A percentile compares a stretch with the other conserved stretches of the same genome.
phyloP scores from a whole-genome alignment of 2,113 vertebrate species.

The Anolis sagrei region DNA sequence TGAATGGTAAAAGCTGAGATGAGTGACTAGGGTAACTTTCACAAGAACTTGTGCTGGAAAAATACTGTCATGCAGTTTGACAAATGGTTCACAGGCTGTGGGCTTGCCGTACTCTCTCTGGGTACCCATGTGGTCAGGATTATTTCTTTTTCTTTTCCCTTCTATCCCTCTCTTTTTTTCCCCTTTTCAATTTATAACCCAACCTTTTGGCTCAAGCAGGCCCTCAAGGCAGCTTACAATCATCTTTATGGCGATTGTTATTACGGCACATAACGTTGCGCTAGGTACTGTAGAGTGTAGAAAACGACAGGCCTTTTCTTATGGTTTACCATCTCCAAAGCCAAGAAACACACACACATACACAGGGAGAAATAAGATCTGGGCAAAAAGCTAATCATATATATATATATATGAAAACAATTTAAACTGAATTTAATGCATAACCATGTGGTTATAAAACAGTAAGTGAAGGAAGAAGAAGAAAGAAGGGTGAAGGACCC shows the following conservation, averaged over 20 bases:
- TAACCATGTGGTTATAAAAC: background rate
- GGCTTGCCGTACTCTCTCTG: background rate
- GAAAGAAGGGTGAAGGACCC: background rate
- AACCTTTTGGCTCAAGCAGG: conserved; percentile 4
- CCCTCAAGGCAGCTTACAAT: conserved; percentile 11
- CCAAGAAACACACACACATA: background rate
- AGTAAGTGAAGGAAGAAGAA: too few species aligned
- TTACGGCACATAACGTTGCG: background rate
- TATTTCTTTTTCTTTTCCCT: background rate
- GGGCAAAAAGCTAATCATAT: too few species aligned
- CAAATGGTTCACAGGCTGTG: background rate
- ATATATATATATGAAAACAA: background rate
- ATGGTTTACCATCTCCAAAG: background rate
- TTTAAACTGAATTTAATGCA: background rate
- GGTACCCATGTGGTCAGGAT: background rate
- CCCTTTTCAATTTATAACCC: conserved; percentile 25
- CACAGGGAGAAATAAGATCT: too few species aligned
- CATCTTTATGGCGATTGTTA: conserved; percentile 12
- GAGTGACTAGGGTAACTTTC: background rate
- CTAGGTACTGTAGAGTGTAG: background rate
- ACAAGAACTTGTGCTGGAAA: background rate
- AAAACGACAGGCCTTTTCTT: background rate
- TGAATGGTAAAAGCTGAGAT: background rate
- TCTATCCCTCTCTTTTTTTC: too few species aligned
- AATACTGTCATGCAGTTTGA: background rate